Base-by-base conservation (phyloP, 2,113 vertebrate genomes). In the Apistogramma diplotaenia region DNA sequence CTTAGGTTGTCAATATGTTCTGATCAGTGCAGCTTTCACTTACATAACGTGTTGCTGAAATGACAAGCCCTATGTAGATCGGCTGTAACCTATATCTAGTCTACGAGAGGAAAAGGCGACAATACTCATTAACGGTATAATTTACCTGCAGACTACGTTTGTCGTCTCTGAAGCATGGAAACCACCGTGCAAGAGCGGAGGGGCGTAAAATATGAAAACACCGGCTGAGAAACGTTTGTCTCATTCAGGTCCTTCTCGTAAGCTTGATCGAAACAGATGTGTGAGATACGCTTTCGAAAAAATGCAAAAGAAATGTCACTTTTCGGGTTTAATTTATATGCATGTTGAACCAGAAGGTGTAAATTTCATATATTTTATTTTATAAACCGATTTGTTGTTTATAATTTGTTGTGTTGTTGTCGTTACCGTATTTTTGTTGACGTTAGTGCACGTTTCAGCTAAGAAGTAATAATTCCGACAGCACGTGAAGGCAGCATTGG, bases 81-180 rank as follows among this genome's bases (percentile, higher is more conserved):
- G 18, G 35, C 27, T 27, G 49, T 70, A 53, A 79, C 5, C 49
- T 27, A 27, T 21, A 33, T 71, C 19, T 65, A 65, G 54, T 21
- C 27, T 62, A 82, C 21, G 8, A 29, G 33, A 15, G 11, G 25
- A 84, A 65, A 76, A 23, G 29, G 18, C n/a, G 37, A 60, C 25
- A 29, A 57, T 35, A 18, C 8, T 46, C 54, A 74, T 59, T 13
- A 76, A 46, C 8, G 43, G 15, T 19, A 51, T 75, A 12, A 61
- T 91, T 94, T 95, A 96, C 95, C 95, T 95, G 91, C 53, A 81
- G 46, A 76, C 88, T 92, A 85, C 74, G 85, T 85, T 79, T 82
- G 90, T 82, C 83, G 90, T 90, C 89, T 90, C 81, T 89, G 91
- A 82, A 92, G 88, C 94, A 95, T 95, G 85, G 90, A 95, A 84